phyloP scores from a whole-genome alignment of 64 coral and sea anemone genomes.

The Acropora yongei region DNA sequence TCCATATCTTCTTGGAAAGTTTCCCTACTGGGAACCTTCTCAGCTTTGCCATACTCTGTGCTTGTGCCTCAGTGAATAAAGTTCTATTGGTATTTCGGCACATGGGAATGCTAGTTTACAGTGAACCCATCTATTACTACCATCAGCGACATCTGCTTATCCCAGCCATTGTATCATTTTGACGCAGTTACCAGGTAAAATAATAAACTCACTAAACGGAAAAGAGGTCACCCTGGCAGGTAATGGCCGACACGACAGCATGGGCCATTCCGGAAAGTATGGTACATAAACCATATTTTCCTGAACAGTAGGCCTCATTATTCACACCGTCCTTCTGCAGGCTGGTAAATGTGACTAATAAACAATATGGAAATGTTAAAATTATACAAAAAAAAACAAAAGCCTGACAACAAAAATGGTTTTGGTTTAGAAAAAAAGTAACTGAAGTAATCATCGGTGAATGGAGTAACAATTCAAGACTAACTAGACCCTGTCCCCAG shows the following conservation, averaged over 20 bases:
- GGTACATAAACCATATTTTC: slow-evolving; percentile 68
- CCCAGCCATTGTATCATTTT: too few relatives aligned
- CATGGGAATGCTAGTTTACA: too few relatives aligned
- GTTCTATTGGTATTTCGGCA: too few relatives aligned
- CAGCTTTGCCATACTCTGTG: slow-evolving; percentile 62
- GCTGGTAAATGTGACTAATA: neutral
- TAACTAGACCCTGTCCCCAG: too few relatives aligned
- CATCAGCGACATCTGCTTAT: too few relatives aligned
- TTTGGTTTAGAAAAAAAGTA: too few relatives aligned
- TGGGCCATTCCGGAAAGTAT: slow-evolving; percentile 76
- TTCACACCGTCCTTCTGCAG: neutral
- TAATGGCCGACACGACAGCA: slow-evolving; percentile 59
- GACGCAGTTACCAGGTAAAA: slow-evolving; percentile 41
- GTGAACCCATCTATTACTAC: slow-evolving; percentile 35
- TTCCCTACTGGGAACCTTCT: slow-evolving; percentile 69
- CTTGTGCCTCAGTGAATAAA: too few relatives aligned
- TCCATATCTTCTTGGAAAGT: slow-evolving; percentile 46
- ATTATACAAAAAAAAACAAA: too few relatives aligned
- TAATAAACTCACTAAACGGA: slow-evolving; percentile 14
- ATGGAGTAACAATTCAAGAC: neutral
- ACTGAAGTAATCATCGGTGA: neutral
- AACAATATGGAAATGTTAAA: too few relatives aligned
- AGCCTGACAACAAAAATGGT: too few relatives aligned
- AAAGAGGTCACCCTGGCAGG: slow-evolving; percentile 63
- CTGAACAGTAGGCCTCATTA: too few relatives aligned